Percentiles rank a stretch among this genome's conserved stretches.
Evolutionary conservation across 2,888 invertebrate species (phyloP).

Genomic region (Drepanosiphum platanoidis): DNA sequence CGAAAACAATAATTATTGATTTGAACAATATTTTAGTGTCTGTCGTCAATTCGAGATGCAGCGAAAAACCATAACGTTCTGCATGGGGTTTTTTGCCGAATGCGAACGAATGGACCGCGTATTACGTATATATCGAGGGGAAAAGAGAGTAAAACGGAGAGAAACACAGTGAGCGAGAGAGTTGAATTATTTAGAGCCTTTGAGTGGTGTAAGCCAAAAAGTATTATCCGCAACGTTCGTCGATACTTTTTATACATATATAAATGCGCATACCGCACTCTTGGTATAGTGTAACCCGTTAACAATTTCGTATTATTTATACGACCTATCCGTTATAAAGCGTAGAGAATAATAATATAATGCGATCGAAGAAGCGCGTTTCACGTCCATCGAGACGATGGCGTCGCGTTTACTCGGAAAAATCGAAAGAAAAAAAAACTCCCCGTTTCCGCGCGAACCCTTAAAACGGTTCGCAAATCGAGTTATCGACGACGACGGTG

Average conservation of each 20-base stretch:
- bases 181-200: conserved; percentile 8
- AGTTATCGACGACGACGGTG: no score
- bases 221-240: not conserved
- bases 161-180: no score
- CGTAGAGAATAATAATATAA: not conserved
- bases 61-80: no score
- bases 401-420: not conserved
- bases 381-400: conserved; percentile 18
- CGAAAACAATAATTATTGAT: no score
- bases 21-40: no score
- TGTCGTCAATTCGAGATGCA: no score
- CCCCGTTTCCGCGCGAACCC: not conserved
- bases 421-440: not conserved
- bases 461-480: conserved; percentile 34
- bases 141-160: no score
- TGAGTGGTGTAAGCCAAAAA: not conserved
- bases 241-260: not conserved
- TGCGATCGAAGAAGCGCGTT: not conserved
- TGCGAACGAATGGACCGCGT: no score
- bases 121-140: no score
- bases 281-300: not conserved
- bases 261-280: no score
- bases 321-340: not conserved
- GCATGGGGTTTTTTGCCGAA: no score
- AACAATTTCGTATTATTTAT: not conserved